These are phyloP conservation scores for Agrochola macilenta DNA, from an alignment of 2,888 invertebrate species.

Conservation along the genomic window DNA sequence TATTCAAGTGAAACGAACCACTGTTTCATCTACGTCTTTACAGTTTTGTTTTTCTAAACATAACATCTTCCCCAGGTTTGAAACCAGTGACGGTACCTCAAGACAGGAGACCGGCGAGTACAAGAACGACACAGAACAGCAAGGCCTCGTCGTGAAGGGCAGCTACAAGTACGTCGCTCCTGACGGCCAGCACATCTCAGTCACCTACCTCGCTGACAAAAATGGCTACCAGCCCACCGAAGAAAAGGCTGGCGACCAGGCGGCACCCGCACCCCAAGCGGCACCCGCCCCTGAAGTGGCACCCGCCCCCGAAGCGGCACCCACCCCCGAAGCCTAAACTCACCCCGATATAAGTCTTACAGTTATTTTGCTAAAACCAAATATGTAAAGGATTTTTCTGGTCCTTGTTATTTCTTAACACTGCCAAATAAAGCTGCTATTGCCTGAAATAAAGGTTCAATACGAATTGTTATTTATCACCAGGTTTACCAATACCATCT, in stretches of 20 bases:
- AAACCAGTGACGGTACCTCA: slow-evolving; percentile 92
- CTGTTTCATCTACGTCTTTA: background rate
- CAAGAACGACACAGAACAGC: slow-evolving; percentile 92
- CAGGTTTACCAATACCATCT: too few species aligned
- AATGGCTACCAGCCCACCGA: slow-evolving; percentile 91
- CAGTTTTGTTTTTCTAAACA: background rate
- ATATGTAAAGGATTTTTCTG: slow-evolving; percentile 66
- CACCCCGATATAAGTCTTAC: background rate
- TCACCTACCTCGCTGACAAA: slow-evolving; percentile 91
- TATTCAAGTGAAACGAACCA: background rate
- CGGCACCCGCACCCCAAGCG: slow-evolving; percentile 56
- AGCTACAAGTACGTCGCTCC: slow-evolving; percentile 92
- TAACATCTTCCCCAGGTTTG: slow-evolving; percentile 85
- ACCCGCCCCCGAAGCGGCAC: too few species aligned
- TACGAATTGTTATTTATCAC: slow-evolving; percentile 25
- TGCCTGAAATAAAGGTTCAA: slow-evolving; percentile 65
- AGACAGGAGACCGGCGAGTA: slow-evolving; percentile 92
- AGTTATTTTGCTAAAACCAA: slow-evolving; percentile 69
- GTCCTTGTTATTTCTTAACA: slow-evolving; percentile 63
- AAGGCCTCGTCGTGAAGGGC: slow-evolving; percentile 91
- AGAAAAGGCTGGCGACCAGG: slow-evolving; percentile 69
- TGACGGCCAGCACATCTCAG: slow-evolving; percentile 92
- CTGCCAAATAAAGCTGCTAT: slow-evolving; percentile 59
- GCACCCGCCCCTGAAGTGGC: slow-evolving; percentile 46
- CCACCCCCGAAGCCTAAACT: slow-evolving; percentile 59